phyloP scores from a whole-genome alignment of 2,797 vertebrate species.

The Argyrosomus regius region DNA sequence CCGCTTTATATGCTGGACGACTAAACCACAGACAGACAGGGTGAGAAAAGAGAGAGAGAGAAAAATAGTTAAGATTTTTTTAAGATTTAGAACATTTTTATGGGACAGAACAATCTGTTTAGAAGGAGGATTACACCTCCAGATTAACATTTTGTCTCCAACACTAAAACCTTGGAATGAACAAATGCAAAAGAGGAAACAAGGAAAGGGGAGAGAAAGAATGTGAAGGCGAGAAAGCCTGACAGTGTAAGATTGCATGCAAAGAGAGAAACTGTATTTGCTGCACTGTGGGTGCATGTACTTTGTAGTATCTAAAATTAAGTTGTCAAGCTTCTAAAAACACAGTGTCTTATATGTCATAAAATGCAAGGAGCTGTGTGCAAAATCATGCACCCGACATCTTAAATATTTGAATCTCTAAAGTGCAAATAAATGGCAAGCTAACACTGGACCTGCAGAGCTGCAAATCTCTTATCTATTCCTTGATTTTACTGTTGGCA shows the following conservation, averaged over 20 bases:
- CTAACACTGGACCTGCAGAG: slow-evolving; percentile 36
- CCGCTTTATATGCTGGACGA: slow-evolving; percentile 97
- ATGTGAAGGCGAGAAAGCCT: neutral
- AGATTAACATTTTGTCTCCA: neutral
- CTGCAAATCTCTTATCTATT: slow-evolving; percentile 49
- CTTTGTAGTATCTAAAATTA: slow-evolving; percentile 34
- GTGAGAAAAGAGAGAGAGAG: neutral
- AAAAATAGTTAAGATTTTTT: neutral
- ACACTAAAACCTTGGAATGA: neutral
- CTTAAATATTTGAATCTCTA: slow-evolving; percentile 47
- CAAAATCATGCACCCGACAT: slow-evolving; percentile 31
- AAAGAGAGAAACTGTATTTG: neutral
- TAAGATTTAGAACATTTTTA: neutral
- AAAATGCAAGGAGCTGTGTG: slow-evolving; percentile 20
- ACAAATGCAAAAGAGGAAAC: neutral
- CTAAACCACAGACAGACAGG: slow-evolving; percentile 68
- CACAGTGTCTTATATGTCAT: slow-evolving; percentile 14
- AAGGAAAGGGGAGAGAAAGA: neutral
- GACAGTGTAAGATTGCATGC: too few species aligned
- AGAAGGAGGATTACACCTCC: neutral
- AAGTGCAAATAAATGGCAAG: slow-evolving; percentile 45
- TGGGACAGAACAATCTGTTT: neutral
- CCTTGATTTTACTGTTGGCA: slow-evolving; percentile 36
- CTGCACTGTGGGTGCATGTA: slow-evolving; percentile 16
- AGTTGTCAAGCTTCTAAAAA: slow-evolving; percentile 22